Percentiles rank a stretch among this genome's conserved stretches.
Evolutionary conservation across 2,888 invertebrate species (phyloP).

Genomic region (Phortica magna): DNA sequence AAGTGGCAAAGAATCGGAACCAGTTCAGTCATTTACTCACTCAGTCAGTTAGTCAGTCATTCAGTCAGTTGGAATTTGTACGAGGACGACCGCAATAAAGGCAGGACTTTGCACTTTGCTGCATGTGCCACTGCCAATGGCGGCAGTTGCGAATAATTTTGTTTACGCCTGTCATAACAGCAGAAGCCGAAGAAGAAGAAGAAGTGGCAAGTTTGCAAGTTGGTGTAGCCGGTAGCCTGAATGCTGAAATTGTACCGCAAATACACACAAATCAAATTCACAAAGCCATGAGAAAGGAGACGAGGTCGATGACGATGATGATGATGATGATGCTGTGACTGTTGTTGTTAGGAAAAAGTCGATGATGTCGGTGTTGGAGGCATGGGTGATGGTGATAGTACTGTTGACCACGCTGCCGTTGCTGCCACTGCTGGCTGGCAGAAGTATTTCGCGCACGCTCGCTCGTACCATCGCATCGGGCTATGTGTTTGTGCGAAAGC

Average conservation of each 20-base stretch:
- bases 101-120: slow-evolving; percentile 8
- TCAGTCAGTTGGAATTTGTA: background rate
- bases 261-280: slow-evolving; percentile 39
- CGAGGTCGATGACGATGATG: slow-evolving; percentile 14
- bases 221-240: slow-evolving; percentile 62
- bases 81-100: slow-evolving; percentile 12
- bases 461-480: slow-evolving; percentile 44
- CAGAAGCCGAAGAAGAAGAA: slow-evolving; percentile 47
- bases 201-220: slow-evolving; percentile 44
- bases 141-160: slow-evolving; percentile 67
- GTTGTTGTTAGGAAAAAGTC: slow-evolving; percentile 16
- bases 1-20: background rate
- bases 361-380: slow-evolving; percentile 24
- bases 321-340: slow-evolving; percentile 11
- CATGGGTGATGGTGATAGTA: slow-evolving; percentile 40
- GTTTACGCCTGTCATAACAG: slow-evolving; percentile 75
- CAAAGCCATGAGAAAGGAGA: slow-evolving; percentile 13
- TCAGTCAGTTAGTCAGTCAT: background rate
- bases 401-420: slow-evolving; percentile 41
- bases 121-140: slow-evolving; percentile 11
- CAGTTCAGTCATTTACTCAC: slow-evolving; percentile 47
- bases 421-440: slow-evolving; percentile 49
- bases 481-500: slow-evolving; percentile 53
- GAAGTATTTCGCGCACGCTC: slow-evolving; percentile 53
- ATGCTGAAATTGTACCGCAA: slow-evolving; percentile 70